These are phyloP conservation scores for Platorchestia sp. DNA, from an alignment of 1,140 invertebrate genomes.

Conservation along the genomic window DNA sequence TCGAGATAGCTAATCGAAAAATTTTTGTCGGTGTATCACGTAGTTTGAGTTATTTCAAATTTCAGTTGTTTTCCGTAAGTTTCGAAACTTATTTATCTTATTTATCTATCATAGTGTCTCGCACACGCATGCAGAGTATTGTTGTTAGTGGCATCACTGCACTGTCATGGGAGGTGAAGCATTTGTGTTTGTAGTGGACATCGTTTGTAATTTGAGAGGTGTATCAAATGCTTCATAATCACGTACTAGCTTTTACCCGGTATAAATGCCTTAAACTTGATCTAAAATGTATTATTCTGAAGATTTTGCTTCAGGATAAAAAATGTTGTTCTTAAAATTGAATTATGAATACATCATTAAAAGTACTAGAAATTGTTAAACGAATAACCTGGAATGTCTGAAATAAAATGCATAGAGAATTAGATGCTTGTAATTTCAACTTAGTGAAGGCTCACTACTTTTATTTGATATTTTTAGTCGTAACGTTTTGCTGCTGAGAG, in stretches of 20 bases:
- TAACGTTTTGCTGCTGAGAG: background rate
- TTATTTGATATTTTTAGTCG: background rate
- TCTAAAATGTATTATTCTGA: background rate
- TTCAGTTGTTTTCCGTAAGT: too few species aligned
- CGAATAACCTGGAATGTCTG: background rate
- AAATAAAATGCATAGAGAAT: background rate
- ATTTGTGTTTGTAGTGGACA: background rate
- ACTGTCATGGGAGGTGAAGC: too few species aligned
- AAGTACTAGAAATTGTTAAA: background rate
- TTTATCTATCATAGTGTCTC: too few species aligned
- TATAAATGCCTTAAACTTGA: background rate
- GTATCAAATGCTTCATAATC: background rate
- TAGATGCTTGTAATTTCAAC: too few species aligned
- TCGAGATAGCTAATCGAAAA: too few species aligned
- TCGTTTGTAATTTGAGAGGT: background rate
- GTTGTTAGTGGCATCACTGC: too few species aligned
- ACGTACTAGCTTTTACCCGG: background rate
- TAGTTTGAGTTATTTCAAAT: too few species aligned
- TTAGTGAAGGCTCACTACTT: background rate
- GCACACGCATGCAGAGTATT: too few species aligned
- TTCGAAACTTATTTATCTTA: too few species aligned
- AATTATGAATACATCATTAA: background rate
- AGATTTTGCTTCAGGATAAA: background rate
- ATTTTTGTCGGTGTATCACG: too few species aligned
- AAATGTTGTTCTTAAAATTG: background rate